Evolutionary conservation across 1,140 invertebrate species (phyloP).

Genomic region (Batillaria attramentaria): DNA sequence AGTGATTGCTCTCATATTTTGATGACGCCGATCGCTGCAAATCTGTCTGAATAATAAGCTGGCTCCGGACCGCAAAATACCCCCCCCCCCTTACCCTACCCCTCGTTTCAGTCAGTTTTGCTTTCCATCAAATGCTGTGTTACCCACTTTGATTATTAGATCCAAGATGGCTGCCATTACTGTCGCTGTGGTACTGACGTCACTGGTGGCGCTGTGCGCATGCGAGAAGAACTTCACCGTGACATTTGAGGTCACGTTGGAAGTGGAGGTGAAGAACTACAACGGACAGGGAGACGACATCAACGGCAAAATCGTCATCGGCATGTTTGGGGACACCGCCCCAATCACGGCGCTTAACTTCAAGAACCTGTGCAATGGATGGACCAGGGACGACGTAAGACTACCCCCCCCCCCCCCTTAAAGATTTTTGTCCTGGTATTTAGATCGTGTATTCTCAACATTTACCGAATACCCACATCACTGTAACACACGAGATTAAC

Average conservation of each 20-base stretch:
- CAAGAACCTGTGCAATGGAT: slow-evolving; percentile 64
- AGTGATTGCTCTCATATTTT: neutral
- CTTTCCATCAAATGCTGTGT: too few relatives aligned
- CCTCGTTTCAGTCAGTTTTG: neutral
- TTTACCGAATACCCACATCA: too few relatives aligned
- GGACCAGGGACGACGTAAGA: slow-evolving; percentile 59
- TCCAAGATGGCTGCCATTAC: slow-evolving; percentile 31
- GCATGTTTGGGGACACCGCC: slow-evolving; percentile 69
- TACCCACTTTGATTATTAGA: neutral
- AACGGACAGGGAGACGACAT: slow-evolving; percentile 63
- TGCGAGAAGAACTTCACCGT: slow-evolving; percentile 60
- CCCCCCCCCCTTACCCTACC: neutral
- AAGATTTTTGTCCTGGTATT: too few relatives aligned
- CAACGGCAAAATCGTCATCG: slow-evolving; percentile 62
- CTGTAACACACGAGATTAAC: too few relatives aligned
- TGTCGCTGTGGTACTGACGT: slow-evolving; percentile 18
- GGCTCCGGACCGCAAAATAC: too few relatives aligned
- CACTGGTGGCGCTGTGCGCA: slow-evolving; percentile 17
- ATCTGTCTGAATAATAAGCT: neutral
- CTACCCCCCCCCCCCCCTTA: too few relatives aligned
- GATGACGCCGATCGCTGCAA: neutral
- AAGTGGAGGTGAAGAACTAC: slow-evolving; percentile 64
- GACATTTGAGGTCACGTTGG: slow-evolving; percentile 65
- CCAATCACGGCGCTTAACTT: slow-evolving; percentile 72
- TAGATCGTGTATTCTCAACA: too few relatives aligned